A percentile compares a stretch with the other conserved stretches of the same genome.
Evolutionary conservation across 2,888 invertebrate species (phyloP).

Genomic region (Allophyes oxyacanthae): DNA sequence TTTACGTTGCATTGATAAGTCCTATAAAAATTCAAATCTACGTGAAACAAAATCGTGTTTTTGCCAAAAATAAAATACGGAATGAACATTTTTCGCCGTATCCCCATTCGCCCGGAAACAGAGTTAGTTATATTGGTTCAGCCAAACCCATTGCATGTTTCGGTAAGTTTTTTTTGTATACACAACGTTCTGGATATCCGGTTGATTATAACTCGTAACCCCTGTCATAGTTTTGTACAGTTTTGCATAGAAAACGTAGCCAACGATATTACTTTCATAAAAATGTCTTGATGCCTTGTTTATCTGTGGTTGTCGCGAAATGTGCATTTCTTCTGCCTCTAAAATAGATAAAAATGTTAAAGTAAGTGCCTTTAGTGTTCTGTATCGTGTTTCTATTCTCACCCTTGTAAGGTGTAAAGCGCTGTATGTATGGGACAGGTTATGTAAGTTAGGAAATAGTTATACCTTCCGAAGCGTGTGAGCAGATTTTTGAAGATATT

Average conservation of each 20-base stretch:
- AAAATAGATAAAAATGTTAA: slow-evolving; percentile 51
- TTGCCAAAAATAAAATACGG: slow-evolving; percentile 23
- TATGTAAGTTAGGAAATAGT: too few species aligned
- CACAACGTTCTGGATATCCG: slow-evolving; percentile 9
- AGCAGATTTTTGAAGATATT: too few species aligned
- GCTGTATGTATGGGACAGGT: slow-evolving; percentile 4
- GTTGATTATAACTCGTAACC: slow-evolving; percentile 29
- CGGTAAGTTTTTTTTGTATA: slow-evolving; percentile 40
- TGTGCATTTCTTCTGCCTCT: slow-evolving; percentile 49
- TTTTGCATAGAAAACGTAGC: slow-evolving; percentile 33
- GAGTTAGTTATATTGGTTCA: slow-evolving; percentile 29
- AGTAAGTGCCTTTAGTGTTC: slow-evolving; percentile 34
- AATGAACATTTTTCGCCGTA: slow-evolving; percentile 24
- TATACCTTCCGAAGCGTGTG: too few species aligned
- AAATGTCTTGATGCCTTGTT: slow-evolving; percentile 33
- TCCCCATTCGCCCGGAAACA: slow-evolving; percentile 15
- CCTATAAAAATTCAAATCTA: too few species aligned
- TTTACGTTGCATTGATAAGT: too few species aligned
- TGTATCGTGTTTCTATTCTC: slow-evolving; percentile 23
- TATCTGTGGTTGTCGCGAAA: slow-evolving; percentile 35
- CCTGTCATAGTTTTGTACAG: slow-evolving; percentile 3
- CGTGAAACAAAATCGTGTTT: slow-evolving; percentile 2
- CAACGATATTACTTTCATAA: slow-evolving; percentile 35
- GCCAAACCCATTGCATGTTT: slow-evolving; percentile 24
- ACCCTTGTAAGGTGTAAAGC: slow-evolving; percentile 14